A percentile compares a stretch with the other conserved stretches of the same genome.
Evolutionary conservation across 1,140 invertebrate species (phyloP).

Genomic region (Sminthurides bifidus): DNA sequence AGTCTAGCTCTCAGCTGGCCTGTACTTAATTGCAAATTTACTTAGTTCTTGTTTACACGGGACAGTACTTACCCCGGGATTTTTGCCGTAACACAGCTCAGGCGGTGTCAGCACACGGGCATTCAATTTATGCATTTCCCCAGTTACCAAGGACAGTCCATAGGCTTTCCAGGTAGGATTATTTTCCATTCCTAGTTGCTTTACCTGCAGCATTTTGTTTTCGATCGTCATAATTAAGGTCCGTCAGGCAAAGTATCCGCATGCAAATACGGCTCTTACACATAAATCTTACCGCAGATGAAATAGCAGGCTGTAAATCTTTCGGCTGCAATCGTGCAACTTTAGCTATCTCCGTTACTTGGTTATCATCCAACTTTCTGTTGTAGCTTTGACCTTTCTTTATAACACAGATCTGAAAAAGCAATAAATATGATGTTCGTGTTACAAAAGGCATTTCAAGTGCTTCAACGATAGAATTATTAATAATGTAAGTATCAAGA

Average conservation of each 20-base stretch:
- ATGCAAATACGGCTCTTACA: background rate
- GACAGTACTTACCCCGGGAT: background rate
- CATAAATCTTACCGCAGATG: background rate
- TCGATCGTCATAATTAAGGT: background rate
- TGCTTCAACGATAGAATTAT: background rate
- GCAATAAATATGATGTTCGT: background rate
- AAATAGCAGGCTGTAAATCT: constrained; percentile 3
- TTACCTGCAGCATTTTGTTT: background rate
- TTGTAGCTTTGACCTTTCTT: constrained; percentile 26
- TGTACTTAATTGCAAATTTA: background rate
- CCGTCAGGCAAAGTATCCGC: background rate
- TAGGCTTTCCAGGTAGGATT: constrained; percentile 1
- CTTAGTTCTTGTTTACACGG: too few relatives aligned
- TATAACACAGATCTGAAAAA: constrained; percentile 9
- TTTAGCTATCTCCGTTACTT: constrained; percentile 17
- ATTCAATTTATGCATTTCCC: background rate
- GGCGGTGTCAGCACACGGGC: constrained; percentile 8
- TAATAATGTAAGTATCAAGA: background rate
- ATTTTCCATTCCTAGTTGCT: background rate
- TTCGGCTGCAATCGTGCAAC: constrained; percentile 7
- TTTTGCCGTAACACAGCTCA: constrained; percentile 5
- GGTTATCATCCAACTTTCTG: constrained; percentile 18
- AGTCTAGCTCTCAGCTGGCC: background rate
- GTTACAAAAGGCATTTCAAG: background rate
- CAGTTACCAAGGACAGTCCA: background rate